These are phyloP conservation scores for Zosterops japonicus DNA, from an alignment of 2,113 vertebrate species.

Conservation along the genomic window DNA sequence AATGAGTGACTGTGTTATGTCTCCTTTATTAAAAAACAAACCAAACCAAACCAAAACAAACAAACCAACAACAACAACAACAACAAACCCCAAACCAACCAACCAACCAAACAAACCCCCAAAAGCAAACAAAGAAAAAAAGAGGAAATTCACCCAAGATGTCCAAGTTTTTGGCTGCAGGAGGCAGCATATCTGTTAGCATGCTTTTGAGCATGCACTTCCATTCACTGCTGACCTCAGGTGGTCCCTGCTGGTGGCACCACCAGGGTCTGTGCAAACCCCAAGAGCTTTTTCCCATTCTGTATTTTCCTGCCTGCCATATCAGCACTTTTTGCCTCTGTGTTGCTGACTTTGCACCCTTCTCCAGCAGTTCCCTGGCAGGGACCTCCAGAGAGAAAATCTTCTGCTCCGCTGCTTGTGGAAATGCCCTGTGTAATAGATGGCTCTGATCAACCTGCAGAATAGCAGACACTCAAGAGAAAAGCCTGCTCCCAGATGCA, in stretches of 20 bases:
- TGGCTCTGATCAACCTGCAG: not conserved
- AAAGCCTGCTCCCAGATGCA: not conserved
- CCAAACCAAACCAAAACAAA: not conserved
- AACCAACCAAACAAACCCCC: too few relatives aligned
- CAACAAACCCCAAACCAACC: too few relatives aligned
- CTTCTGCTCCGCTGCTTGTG: fast-evolving
- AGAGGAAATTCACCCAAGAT: not conserved
- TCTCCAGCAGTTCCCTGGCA: not conserved
- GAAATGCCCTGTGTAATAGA: not conserved
- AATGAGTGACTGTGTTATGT: not conserved
- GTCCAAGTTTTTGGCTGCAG: not conserved
- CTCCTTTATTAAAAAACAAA: not conserved
- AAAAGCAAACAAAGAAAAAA: not conserved
- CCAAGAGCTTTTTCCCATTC: not conserved
- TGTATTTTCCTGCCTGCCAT: fast-evolving
- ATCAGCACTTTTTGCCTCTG: not conserved
- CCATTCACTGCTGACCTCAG: not conserved
- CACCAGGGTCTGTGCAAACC: not conserved
- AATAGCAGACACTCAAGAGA: not conserved
- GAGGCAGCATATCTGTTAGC: not conserved
- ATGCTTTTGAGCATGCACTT: not conserved
- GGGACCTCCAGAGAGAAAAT: not conserved
- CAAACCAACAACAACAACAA: too few relatives aligned
- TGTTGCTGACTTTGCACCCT: not conserved
- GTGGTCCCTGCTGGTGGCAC: not conserved